Percentiles rank a stretch among this genome's conserved stretches.
Evolutionary conservation across 2,797 vertebrate species (phyloP).

Genomic region (Anniella stebbinsi): DNA sequence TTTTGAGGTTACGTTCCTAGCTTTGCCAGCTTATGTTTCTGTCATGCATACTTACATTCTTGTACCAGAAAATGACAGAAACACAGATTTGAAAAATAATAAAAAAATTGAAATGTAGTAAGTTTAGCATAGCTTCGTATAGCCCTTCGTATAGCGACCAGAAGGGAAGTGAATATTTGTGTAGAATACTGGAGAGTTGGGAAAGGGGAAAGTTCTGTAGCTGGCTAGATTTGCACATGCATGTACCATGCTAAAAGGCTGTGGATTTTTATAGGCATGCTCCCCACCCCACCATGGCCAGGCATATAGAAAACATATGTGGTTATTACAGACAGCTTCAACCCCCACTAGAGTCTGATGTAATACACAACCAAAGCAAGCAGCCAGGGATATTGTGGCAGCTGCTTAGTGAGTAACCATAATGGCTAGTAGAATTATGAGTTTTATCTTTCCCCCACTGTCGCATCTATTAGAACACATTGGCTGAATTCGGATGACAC

Average conservation of each 20-base stretch:
- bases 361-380: background rate
- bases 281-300: too few species aligned
- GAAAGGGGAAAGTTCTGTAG: background rate
- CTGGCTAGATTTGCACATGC: background rate
- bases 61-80: background rate
- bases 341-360: background rate
- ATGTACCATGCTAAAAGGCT: background rate
- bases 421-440: background rate
- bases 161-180: background rate
- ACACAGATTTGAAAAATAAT: background rate
- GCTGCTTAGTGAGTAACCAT: background rate
- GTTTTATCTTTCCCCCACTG: background rate
- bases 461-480: background rate
- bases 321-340: too few species aligned
- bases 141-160: background rate
- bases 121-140: conserved; percentile 33
- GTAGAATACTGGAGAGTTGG: background rate
- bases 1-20: conserved; percentile 18
- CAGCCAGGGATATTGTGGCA: too few species aligned
- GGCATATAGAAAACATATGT: background rate
- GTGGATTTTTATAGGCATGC: background rate
- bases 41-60: conserved; percentile 2
- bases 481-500: too few species aligned
- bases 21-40: conserved; percentile 6
- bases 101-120: background rate